A percentile compares a stretch with the other conserved stretches of the same genome.
phyloP scores from a whole-genome alignment of 2,113 vertebrate species.

The Natator depressus region DNA sequence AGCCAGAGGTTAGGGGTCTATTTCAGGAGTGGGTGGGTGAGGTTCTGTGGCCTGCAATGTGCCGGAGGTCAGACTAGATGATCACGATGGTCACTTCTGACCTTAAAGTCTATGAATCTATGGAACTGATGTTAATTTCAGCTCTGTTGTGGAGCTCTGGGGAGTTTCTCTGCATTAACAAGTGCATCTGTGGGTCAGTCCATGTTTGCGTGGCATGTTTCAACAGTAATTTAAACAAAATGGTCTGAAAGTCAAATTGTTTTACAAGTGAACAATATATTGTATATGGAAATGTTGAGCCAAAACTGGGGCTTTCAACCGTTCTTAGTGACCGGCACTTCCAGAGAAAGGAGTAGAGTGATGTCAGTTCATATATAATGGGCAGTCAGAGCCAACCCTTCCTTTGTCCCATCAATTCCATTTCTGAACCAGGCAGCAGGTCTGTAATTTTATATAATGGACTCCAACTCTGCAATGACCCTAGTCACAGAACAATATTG shows the following conservation, averaged over 20 bases:
- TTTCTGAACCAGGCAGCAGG: background rate
- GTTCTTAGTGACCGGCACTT: background rate
- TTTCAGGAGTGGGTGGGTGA: no score
- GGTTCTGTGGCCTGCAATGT: no score
- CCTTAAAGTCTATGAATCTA: background rate
- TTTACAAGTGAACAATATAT: background rate
- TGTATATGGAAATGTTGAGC: background rate
- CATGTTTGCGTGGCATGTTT: background rate
- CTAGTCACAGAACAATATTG: background rate
- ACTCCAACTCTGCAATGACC: background rate
- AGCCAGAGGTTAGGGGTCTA: no score
- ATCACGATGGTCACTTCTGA: no score
- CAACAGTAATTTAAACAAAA: background rate
- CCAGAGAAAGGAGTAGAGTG: background rate
- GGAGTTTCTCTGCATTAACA: background rate
- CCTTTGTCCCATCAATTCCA: background rate
- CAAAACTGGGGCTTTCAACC: background rate
- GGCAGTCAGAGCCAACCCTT: background rate
- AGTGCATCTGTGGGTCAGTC: background rate
- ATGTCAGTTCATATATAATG: background rate
- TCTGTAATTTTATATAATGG: background rate
- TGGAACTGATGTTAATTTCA: constrained; percentile 44
- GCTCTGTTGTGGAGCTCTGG: constrained; percentile 4
- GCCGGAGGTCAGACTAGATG: no score
- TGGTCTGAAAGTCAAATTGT: background rate